These are phyloP conservation scores for Dysmachus trigonus DNA, from an alignment of 2,888 invertebrate species.

Conservation along the genomic window DNA sequence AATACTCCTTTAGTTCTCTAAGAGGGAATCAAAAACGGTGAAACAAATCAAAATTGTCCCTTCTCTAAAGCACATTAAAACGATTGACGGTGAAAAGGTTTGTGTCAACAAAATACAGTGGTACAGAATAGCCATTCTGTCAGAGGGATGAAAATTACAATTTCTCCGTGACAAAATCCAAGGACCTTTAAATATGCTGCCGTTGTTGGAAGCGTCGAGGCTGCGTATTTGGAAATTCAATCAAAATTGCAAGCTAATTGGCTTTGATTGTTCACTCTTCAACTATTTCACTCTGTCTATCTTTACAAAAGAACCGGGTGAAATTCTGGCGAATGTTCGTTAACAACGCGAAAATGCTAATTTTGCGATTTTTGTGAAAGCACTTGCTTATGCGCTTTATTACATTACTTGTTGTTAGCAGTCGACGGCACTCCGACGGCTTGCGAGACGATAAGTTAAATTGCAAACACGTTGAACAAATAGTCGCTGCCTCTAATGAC, in stretches of 20 bases:
- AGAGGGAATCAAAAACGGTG: background rate
- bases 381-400: constrained; percentile 9
- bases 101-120: constrained; percentile 16
- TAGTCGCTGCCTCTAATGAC: constrained; percentile 1
- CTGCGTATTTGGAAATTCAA: constrained; percentile 26
- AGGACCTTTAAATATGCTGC: background rate
- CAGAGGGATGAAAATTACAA: background rate
- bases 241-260: constrained; percentile 29
- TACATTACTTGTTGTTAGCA: background rate
- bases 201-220: background rate
- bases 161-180: background rate
- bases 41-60: background rate
- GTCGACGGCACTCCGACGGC: background rate
- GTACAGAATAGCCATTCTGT: background rate
- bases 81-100: constrained; percentile 1
- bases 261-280: constrained; percentile 34
- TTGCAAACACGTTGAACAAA: constrained; percentile 2
- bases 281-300: background rate
- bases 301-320: background rate
- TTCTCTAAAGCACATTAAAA: background rate
- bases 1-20: background rate
- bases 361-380: background rate
- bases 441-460: background rate
- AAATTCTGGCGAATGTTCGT: background rate
- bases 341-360: background rate